Percentiles rank a stretch among this genome's conserved stretches.
Evolutionary conservation across 2,888 invertebrate genomes (phyloP).

Genomic region (Drosophila anceps): DNA sequence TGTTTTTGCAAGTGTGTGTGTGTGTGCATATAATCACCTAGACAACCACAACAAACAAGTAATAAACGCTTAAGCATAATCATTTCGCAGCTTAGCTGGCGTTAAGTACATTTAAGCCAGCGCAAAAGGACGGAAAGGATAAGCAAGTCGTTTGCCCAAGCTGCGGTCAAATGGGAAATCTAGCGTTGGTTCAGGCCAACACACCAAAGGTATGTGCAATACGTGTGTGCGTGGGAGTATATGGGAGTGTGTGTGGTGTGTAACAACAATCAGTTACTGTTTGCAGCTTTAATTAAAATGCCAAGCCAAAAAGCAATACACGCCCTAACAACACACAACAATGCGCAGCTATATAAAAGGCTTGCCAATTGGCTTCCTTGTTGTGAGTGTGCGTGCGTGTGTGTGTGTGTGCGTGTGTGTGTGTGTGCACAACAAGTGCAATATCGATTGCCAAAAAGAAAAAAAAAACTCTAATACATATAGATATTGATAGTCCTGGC

Average conservation of each 20-base stretch:
- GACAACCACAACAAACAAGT: conserved; percentile 40
- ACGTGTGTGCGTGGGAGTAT: neutral
- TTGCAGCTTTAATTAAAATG: conserved; percentile 70
- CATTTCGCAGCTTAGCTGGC: conserved; percentile 73
- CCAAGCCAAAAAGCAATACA: conserved; percentile 30
- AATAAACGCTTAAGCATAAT: conserved; percentile 64
- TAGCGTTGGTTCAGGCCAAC: conserved; percentile 17
- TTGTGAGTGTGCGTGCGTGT: too few species aligned
- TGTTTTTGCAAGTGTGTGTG: conserved; percentile 19
- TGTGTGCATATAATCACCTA: conserved; percentile 54
- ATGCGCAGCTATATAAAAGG: conserved; percentile 32
- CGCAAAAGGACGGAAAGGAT: conserved; percentile 60
- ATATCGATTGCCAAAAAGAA: conserved; percentile 45
- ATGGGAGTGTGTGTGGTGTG: conserved; percentile 9
- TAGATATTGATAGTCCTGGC: conserved; percentile 7
- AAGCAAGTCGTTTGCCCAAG: conserved; percentile 29
- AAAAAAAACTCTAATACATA: conserved; percentile 28
- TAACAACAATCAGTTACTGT: conserved; percentile 37
- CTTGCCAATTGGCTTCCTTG: conserved; percentile 52
- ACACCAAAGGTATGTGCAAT: conserved; percentile 34
- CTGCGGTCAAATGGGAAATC: conserved; percentile 53
- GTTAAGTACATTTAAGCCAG: conserved; percentile 69
- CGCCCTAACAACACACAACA: conserved; percentile 31
- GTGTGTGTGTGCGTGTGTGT: conserved; percentile 24
- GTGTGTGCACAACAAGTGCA: conserved; percentile 33